Evolutionary conservation across 2,113 vertebrate genomes (phyloP), one percentile per base, ranked within the genome.

Genomic region (Pteropus alecto): DNA sequence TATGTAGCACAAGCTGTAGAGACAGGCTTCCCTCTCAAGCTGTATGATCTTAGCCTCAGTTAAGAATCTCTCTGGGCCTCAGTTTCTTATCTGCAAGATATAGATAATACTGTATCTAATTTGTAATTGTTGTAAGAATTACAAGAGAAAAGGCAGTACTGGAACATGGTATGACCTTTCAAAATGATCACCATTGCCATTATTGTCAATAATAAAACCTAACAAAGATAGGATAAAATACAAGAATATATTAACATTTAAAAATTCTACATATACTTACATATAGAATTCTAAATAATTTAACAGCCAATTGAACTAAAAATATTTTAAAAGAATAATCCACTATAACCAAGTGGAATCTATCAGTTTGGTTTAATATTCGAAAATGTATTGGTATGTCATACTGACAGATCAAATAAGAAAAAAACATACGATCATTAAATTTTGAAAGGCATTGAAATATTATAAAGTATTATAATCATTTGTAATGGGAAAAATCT

Each of bases 371-470:
- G 18, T 51, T 95, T 91, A 74, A 41, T 90, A 82, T 81, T 81
- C 67, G 48, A 81, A 81, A 67, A 85, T 67, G 15, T 28, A 91
- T 46, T 82, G 26, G n/a, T 67, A 38, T 33, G 76, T 56, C 2
- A 35, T 67, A 84, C 15, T 54, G 58, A 81, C 56, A 63, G 60
- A 65, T 84, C 46, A 88, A 84, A 60, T 61, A 83, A 87, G 24
- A 87, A 67, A 71, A 85, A 26, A 88, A 33, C n/a, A 71, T n/a
- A 67, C 56, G 24, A 46, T 76, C 19, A 81, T 87, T 94, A 51
- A 21, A 94, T 58, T 90, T 90, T 93, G 73, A 73, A 96, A 96
- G 61, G 68, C 28, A 14, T 22, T 73, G 67, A 41, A 51, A 51
- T 51, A 51, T 51, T 51, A 51, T 73, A 33, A 77, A 91, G 11